Base-by-base conservation (phyloP, 2,113 vertebrate genomes). In the Muntiacus muntjak region DNA sequence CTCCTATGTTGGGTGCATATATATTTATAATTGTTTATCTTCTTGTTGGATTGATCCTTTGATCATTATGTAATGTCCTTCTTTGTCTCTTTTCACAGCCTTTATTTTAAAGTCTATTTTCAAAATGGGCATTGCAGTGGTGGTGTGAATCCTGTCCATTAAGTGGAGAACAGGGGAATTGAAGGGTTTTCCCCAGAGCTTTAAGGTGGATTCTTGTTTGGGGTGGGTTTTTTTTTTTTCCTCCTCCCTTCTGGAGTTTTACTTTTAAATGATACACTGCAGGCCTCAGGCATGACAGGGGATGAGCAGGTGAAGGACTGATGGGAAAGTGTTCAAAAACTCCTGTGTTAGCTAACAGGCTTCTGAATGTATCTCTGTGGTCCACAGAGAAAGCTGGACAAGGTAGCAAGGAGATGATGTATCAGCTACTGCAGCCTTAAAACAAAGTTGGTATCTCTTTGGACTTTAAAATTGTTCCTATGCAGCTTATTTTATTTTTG, bases 361-460 rank as follows among this genome's bases (percentile, higher is more conserved):
- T 99, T 98, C 99, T 99, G 99, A 99, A 99, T 99, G 99, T 99
- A 99, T 98, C 98, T 93, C 98, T 98, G 98, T 98, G 99, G 99
- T 99, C 99, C 99, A 99, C 98, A 96, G 98, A 98, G 99, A 98
- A 99, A 99, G 99, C 99, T 99, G 98, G 97, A 97, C 98, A 98
- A 98, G 98, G 99, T 99, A 99, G 99, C 99, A 98, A 99, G 99
- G 99, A 99, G 99, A 98, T 96, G 98, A 99, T 98, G 99, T 99
- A 98, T 99, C 98, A 98, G 99, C 99, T 99, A 98, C 99, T 97
- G 98, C 99, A 99, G 99, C 99, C 99, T 99, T 99, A 98, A 99
- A 99, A 99, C 98, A 98, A 99, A 99, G 98, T 99, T 98, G 99
- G 98, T 98, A 99, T 99, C 99, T 99, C 99, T 99, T 97, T 99